A percentile compares a stretch with the other conserved stretches of the same genome.
phyloP scores from a whole-genome alignment of 2,888 invertebrate species.

The Lottia gigantea region DNA sequence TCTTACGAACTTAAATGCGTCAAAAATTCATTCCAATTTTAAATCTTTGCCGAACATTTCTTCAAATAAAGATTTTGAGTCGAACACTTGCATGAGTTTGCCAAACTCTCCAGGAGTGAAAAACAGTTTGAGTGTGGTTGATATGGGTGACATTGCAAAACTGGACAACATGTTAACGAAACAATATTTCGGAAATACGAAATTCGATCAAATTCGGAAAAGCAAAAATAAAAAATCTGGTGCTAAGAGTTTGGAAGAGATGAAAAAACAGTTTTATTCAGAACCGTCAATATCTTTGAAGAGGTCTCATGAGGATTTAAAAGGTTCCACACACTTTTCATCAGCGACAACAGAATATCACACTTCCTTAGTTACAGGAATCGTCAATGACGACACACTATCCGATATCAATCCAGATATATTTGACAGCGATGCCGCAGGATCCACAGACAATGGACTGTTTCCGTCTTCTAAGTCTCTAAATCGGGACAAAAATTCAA shows the following conservation, averaged over 20 bases:
- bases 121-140: neutral
- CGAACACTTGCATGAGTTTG: neutral
- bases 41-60: conserved; percentile 35
- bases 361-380: neutral
- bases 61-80: neutral
- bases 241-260: neutral
- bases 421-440: neutral
- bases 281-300: neutral
- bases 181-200: neutral
- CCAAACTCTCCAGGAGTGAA: neutral
- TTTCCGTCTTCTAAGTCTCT: neutral
- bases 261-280: neutral
- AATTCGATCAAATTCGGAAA: neutral
- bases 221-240: conserved; percentile 9
- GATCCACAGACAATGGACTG: neutral
- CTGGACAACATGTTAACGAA: neutral
- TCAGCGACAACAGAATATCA: neutral
- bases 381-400: conserved; percentile 1
- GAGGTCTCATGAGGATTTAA: neutral
- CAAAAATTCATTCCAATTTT: conserved; percentile 38
- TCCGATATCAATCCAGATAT: neutral
- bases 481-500: neutral
- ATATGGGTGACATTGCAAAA: conserved; percentile 2
- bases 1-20: conserved; percentile 36
- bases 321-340: neutral